Evolutionary conservation across 2,888 invertebrate species (phyloP), one percentile per base, ranked within the genome.

Genomic region (Nycteola revayana): DNA sequence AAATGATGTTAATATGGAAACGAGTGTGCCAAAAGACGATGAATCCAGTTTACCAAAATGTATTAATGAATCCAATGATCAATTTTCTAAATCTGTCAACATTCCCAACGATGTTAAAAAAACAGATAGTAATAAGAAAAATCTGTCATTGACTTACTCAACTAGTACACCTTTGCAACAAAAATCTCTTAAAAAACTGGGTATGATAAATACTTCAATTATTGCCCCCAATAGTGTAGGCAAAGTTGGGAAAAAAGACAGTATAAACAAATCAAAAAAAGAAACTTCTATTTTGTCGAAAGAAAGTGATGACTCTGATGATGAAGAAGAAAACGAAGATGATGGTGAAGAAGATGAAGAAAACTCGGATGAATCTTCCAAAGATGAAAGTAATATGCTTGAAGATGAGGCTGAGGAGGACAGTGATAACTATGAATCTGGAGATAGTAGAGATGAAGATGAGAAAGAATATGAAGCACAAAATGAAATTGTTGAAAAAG

Each of bases 401-500:
- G 68, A 77, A 42, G 63, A 78, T 47, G 77, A 86, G 66, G 87
- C 86, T 9, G 73, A 74, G 36, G 85, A 83, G 47, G 84, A 78
- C 5, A 73, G 78, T 38, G 75, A 78, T 34, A 68, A 81, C 45
- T 89, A 89, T 49, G 72, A 84, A 62, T 89, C 89, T 3, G 89
- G 89, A 18, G 86, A 87, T 30, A 89, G 88, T 49, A 77, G 83
- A 72, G 78, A 88, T 48, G 89, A 86, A 7, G 83, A 84, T 11
- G 89, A 90, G 56, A 78, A 68, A 21, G 74, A 65, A 23, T 90
- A 90, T 54, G 80, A 87, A 25, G 57, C 73, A 45, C 80, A 90
- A 33, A 84, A 92, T 63, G 84, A 90, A 68, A 72, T 92, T 26
- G 36, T 72, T 7, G 80, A 81, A 21, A 82, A 79, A 47, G 91